Evolutionary conservation across 35 echinoderm and acorn worm genomes (phyloP).

Genomic region (Ophiothrix spiculata): DNA sequence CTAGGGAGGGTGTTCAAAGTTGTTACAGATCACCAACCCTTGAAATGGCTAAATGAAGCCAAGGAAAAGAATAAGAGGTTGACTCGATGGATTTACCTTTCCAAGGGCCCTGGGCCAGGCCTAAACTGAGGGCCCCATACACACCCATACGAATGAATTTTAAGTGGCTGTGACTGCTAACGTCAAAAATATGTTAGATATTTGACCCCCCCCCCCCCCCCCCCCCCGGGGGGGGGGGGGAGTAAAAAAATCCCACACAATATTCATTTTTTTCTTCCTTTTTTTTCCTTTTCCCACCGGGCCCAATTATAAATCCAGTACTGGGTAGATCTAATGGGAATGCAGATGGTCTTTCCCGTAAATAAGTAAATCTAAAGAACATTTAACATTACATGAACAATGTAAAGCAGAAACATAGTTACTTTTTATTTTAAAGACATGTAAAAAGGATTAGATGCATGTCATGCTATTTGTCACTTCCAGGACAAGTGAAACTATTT

Average conservation of each 20-base stretch:
- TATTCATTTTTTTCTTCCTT: too few species aligned
- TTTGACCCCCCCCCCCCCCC: too few species aligned
- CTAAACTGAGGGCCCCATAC: too few species aligned
- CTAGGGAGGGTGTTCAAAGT: slow-evolving; percentile 21
- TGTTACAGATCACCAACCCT: slow-evolving; percentile 15
- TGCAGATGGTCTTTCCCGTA: slow-evolving; percentile 4
- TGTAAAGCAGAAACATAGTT: background rate
- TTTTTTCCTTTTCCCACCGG: too few species aligned
- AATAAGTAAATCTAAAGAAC: background rate
- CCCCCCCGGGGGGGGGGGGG: too few species aligned
- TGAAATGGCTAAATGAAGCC: slow-evolving; percentile 15
- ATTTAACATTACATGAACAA: background rate
- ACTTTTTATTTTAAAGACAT: background rate
- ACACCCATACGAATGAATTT: too few species aligned
- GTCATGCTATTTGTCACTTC: background rate
- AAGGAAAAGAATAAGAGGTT: slow-evolving; percentile 8
- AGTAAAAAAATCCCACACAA: too few species aligned
- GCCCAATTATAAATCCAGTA: too few species aligned
- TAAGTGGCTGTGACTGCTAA: too few species aligned
- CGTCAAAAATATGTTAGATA: too few species aligned
- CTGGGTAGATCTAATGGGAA: too few species aligned
- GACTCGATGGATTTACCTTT: slow-evolving; percentile 15
- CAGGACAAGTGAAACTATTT: background rate
- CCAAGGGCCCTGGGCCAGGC: too few species aligned
- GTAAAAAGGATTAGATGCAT: background rate